phyloP scores from a whole-genome alignment of 64 coral and sea anemone genomes.

The Stichodactyla mertensii region DNA sequence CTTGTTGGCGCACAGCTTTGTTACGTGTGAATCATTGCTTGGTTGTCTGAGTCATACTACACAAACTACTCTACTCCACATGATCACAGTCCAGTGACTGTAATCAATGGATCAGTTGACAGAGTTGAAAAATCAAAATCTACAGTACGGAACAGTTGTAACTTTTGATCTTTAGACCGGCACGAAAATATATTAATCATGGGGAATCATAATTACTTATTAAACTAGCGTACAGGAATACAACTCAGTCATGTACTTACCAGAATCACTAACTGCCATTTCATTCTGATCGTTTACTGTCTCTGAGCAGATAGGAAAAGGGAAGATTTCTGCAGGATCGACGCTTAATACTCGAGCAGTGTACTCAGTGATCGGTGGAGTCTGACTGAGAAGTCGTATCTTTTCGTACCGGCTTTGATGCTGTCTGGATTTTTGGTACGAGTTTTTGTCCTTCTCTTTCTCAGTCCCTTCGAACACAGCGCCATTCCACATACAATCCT shows the following conservation, averaged over 20 bases:
- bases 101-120: neutral
- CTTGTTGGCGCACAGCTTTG: neutral
- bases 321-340: constrained; percentile 86
- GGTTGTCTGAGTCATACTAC: neutral
- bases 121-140: neutral
- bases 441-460: constrained; percentile 35
- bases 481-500: constrained; percentile 96
- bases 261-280: constrained; percentile 67
- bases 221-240: neutral
- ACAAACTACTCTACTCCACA: constrained; percentile 4
- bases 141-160: neutral
- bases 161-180: neutral
- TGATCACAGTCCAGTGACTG: neutral
- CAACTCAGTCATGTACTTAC: constrained; percentile 30
- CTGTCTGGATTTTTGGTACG: constrained; percentile 32
- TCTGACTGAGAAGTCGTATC: constrained; percentile 64
- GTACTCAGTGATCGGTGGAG: constrained; percentile 70
- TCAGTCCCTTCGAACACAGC: constrained; percentile 53
- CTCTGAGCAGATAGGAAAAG: constrained; percentile 65
- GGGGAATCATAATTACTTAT: constrained; percentile 36
- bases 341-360: constrained; percentile 80
- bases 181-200: neutral
- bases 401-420: constrained; percentile 52
- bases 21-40: neutral
- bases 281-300: constrained; percentile 20